Percentiles rank a stretch among this genome's conserved stretches.
Conservation (phyloP, 2,888 invertebrate genomes). For the Diaphora mendica region DNA sequence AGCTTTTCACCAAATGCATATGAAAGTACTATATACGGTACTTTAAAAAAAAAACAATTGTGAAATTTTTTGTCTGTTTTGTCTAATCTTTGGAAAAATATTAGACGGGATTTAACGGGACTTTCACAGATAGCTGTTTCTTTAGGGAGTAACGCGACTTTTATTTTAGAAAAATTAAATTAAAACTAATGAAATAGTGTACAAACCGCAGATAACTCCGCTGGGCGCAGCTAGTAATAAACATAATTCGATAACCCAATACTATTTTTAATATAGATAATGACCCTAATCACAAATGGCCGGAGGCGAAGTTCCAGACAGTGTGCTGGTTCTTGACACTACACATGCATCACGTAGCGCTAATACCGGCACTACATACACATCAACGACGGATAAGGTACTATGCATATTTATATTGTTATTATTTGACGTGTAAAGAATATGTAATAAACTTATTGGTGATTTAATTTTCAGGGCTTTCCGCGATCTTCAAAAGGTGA, state of each 20-base stretch:
- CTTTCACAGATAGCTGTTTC: too few relatives aligned
- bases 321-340: slow-evolving; percentile 99
- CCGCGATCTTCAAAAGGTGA: slow-evolving; percentile 94
- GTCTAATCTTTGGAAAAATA: too few relatives aligned
- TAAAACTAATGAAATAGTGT: too few relatives aligned
- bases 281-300: slow-evolving; percentile 87
- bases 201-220: too few relatives aligned
- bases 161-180: too few relatives aligned
- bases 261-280: slow-evolving; percentile 65
- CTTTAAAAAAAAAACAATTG: too few relatives aligned
- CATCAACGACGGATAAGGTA: slow-evolving; percentile 82
- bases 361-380: slow-evolving; percentile 95
- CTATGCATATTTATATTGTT: slow-evolving; percentile 17
- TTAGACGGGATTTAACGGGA: too few relatives aligned
- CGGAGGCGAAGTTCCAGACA: slow-evolving; percentile 96
- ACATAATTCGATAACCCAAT: neutral
- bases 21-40: too few relatives aligned
- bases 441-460: neutral
- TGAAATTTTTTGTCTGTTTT: too few relatives aligned
- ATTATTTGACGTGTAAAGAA: neutral
- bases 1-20: too few relatives aligned
- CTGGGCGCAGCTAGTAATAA: neutral
- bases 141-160: too few relatives aligned
- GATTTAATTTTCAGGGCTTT: slow-evolving; percentile 82
- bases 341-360: slow-evolving; percentile 96